These are phyloP conservation scores for Cirrhinus mrigala DNA, from an alignment of 2,797 vertebrate species.

Conservation along the genomic window DNA sequence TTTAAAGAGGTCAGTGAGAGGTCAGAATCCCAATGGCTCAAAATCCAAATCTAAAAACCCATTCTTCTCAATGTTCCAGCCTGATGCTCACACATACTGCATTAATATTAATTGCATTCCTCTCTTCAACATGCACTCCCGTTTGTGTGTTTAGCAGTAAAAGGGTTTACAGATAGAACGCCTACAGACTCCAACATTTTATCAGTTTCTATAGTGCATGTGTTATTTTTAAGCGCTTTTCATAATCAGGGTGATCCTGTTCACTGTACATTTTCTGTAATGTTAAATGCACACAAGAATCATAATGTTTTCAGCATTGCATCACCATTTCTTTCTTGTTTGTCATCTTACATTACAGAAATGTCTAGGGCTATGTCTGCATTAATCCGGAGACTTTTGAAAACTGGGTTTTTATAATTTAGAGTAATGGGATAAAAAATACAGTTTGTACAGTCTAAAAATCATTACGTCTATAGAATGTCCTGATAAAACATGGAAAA, in stretches of 20 bases:
- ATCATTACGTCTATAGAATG: no score
- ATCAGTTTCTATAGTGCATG: neutral
- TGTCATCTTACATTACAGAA: neutral
- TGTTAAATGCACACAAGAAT: neutral
- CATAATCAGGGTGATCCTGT: neutral
- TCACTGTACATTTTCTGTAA: neutral
- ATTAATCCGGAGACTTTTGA: no score
- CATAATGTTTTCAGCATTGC: neutral
- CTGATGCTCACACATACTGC: neutral
- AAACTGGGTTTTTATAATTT: no score
- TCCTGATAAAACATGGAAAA: no score
- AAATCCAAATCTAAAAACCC: neutral
- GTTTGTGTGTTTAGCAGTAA: neutral
- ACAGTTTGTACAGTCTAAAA: no score
- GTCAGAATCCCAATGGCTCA: neutral
- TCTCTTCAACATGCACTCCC: conserved; percentile 13
- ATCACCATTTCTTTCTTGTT: neutral
- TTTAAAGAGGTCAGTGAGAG: neutral
- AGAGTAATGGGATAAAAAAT: no score
- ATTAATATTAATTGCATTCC: conserved; percentile 16
- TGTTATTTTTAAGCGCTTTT: conserved; percentile 4
- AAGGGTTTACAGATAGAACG: neutral
- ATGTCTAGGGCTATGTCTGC: no score
- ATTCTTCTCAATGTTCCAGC: neutral
- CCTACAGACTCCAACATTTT: neutral